Conservation (phyloP, 2,888 invertebrate species). For the Cylloceria caligata region DNA sequence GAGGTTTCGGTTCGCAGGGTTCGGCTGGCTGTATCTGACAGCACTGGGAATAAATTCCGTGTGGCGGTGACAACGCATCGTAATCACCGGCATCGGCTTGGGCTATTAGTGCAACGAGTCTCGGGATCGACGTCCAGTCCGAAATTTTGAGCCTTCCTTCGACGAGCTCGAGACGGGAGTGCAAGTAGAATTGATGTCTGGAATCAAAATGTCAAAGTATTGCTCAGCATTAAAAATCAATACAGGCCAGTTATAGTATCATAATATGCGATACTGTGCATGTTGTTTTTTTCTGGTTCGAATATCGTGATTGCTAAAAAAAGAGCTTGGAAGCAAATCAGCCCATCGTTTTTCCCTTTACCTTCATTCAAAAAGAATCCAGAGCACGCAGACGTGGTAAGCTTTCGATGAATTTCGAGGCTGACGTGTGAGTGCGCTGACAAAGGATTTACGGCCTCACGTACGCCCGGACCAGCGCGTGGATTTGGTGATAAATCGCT, state of each 20-base stretch:
- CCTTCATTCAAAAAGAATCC: slow-evolving; percentile 21
- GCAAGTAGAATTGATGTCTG: slow-evolving; percentile 93
- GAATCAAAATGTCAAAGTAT: slow-evolving; percentile 72
- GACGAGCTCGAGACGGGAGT: slow-evolving; percentile 91
- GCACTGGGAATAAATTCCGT: slow-evolving; percentile 88
- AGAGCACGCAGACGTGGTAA: background rate
- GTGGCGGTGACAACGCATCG: slow-evolving; percentile 87
- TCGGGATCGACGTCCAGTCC: slow-evolving; percentile 89
- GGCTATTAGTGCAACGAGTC: slow-evolving; percentile 91
- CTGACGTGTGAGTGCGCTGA: slow-evolving; percentile 16
- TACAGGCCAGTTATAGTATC: too few relatives aligned
- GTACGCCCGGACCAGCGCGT: slow-evolving; percentile 13
- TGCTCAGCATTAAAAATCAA: slow-evolving; percentile 29
- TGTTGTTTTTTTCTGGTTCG: too few relatives aligned
- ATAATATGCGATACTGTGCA: too few relatives aligned
- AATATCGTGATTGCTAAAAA: background rate
- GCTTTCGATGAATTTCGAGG: slow-evolving; percentile 47
- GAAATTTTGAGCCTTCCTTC: slow-evolving; percentile 90
- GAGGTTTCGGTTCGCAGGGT: slow-evolving; percentile 86
- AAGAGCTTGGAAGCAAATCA: background rate
- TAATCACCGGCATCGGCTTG: slow-evolving; percentile 90
- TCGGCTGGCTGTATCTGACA: slow-evolving; percentile 87
- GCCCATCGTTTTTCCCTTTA: background rate
- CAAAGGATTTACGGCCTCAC: slow-evolving; percentile 34
- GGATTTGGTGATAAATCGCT: slow-evolving; percentile 59